Conservation (phyloP, 2,797 vertebrate species). For the Crocidura indochinensis region DNA sequence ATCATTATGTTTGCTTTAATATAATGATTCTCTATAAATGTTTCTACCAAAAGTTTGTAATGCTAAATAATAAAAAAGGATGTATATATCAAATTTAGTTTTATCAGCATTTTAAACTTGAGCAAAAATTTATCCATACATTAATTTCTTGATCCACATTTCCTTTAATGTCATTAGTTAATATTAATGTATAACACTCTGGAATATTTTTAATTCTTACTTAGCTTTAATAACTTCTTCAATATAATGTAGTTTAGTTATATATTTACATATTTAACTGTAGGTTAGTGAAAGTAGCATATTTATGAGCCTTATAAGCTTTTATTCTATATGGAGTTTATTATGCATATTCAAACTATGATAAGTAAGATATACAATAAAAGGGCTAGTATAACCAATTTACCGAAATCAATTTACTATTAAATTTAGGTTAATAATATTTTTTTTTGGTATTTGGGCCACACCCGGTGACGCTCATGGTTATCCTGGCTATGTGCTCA, state of each 20-base stretch:
- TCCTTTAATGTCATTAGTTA: neutral
- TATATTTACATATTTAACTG: neutral
- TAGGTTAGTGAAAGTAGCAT: neutral
- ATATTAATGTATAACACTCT: neutral
- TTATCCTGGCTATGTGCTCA: too few relatives aligned
- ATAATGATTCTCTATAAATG: neutral
- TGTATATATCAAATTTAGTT: neutral
- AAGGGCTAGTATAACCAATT: neutral
- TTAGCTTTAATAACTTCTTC: neutral
- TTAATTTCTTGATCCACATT: neutral
- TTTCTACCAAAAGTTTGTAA: neutral
- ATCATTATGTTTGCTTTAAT: neutral
- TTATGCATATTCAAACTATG: constrained; percentile 41
- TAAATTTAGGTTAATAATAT: too few relatives aligned
- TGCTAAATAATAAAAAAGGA: neutral
- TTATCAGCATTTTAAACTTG: neutral
- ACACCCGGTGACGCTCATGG: too few relatives aligned
- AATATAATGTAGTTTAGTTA: neutral
- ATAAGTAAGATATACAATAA: neutral
- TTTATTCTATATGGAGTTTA: constrained; percentile 36
- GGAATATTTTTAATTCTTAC: neutral
- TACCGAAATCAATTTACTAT: too few relatives aligned
- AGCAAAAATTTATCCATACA: neutral
- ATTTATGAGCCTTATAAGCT: neutral
- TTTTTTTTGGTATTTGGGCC: too few relatives aligned